phyloP scores from a whole-genome alignment of 2,797 vertebrate genomes.

The Acipenser ruthenus region DNA sequence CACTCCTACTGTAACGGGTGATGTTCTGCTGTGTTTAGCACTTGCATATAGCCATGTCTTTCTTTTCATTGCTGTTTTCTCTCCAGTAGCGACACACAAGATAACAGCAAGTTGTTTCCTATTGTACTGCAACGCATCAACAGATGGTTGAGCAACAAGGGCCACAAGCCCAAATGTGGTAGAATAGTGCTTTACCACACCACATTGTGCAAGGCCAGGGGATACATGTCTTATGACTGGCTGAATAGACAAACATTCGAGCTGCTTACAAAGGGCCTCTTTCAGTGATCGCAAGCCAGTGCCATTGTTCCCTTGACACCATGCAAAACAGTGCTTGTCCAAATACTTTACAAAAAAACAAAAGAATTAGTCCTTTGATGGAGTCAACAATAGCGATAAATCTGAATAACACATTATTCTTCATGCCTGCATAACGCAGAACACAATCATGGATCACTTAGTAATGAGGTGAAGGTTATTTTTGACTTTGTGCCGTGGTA shows the following conservation, averaged over 20 bases:
- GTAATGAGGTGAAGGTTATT: too few relatives aligned
- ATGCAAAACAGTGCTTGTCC: too few relatives aligned
- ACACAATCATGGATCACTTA: too few relatives aligned
- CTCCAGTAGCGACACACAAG: too few relatives aligned
- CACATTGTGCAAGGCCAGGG: slow-evolving; percentile 11
- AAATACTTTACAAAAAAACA: not conserved
- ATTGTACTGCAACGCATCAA: slow-evolving; percentile 1
- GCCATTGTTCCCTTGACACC: too few relatives aligned
- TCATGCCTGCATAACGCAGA: too few relatives aligned
- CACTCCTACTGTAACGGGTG: slow-evolving; percentile 24
- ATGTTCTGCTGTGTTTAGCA: slow-evolving; percentile 20
- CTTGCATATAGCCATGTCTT: too few relatives aligned
- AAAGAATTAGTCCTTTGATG: too few relatives aligned
- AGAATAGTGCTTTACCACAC: slow-evolving; percentile 8
- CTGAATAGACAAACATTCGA: slow-evolving; percentile 22
- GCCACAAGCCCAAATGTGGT: slow-evolving; percentile 33
- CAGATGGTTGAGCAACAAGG: not conserved
- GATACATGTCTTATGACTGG: slow-evolving; percentile 20
- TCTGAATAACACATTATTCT: slow-evolving; percentile 8
- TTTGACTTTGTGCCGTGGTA: slow-evolving; percentile 10
- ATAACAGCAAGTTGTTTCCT: slow-evolving; percentile 18
- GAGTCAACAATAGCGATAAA: too few relatives aligned
- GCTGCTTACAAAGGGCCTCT: slow-evolving; percentile 17
- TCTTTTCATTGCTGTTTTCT: too few relatives aligned
- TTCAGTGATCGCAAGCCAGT: too few relatives aligned